Evolutionary conservation across 1,140 invertebrate genomes (phyloP).

Genomic region (Pteromalus puparum): DNA sequence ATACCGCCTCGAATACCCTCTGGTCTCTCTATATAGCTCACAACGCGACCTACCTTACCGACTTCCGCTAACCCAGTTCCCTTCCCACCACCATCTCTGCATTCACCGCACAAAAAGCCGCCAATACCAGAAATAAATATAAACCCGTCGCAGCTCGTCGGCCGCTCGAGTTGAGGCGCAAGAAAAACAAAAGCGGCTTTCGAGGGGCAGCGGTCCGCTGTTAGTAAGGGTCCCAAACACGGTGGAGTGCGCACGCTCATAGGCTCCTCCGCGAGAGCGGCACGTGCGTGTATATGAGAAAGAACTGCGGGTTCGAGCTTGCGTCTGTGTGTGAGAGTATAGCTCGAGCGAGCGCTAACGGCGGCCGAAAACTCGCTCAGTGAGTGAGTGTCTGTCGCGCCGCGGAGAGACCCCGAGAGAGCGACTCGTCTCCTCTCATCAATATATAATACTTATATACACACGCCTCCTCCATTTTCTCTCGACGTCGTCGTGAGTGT

Average conservation of each 20-base stretch:
- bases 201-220: slow-evolving; percentile 16
- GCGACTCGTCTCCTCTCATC: neutral
- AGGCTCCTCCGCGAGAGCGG: neutral
- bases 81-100: too few species aligned
- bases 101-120: too few species aligned
- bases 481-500: too few species aligned
- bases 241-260: slow-evolving; percentile 56
- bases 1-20: too few species aligned
- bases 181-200: neutral
- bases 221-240: slow-evolving; percentile 61
- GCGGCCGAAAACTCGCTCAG: neutral
- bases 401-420: neutral
- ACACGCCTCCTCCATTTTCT: neutral
- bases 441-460: neutral
- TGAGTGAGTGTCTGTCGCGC: neutral
- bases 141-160: neutral
- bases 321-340: neutral
- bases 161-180: neutral
- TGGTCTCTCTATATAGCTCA: too few species aligned
- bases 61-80: too few species aligned
- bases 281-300: neutral
- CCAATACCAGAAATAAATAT: neutral
- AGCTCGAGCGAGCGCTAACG: neutral
- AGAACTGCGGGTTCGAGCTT: too few species aligned
- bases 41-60: too few species aligned